Evolutionary conservation across 2,113 vertebrate genomes (phyloP).

Genomic region (Gasterosteus aculeatus): DNA sequence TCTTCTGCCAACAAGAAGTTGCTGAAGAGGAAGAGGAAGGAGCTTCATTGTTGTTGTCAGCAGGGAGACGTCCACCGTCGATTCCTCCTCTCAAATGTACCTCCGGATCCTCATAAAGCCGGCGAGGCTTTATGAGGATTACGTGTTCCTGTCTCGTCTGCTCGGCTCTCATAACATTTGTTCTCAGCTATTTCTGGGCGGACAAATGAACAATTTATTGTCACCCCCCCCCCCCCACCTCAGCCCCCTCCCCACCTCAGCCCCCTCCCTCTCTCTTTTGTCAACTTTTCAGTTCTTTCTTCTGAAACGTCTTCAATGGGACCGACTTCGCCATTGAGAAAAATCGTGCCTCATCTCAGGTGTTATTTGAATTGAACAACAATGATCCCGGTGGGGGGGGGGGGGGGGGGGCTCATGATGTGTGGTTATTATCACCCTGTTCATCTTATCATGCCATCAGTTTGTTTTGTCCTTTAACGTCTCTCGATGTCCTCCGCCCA

Average conservation of each 20-base stretch:
- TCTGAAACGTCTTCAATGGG: neutral
- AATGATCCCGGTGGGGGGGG: no score
- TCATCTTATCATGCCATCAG: neutral
- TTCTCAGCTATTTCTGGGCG: conserved; percentile 4
- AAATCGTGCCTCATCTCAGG: neutral
- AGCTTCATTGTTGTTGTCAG: conserved; percentile 7
- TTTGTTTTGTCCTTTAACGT: neutral
- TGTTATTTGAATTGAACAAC: neutral
- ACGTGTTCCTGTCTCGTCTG: conserved; percentile 51
- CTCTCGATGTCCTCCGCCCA: neutral
- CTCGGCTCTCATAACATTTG: conserved; percentile 30
- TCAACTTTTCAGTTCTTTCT: conserved; percentile 6
- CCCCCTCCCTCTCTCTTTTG: neutral
- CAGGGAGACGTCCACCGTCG: conserved; percentile 14
- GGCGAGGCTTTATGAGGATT: conserved; percentile 48
- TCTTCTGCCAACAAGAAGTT: neutral
- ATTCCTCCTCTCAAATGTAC: conserved; percentile 33
- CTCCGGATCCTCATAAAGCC: conserved; percentile 51
- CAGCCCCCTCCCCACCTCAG: neutral
- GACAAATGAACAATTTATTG: conserved; percentile 7
- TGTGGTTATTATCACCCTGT: neutral
- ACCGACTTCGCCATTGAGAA: neutral
- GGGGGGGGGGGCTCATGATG: no score
- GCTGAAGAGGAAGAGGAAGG: neutral
- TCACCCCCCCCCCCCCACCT: neutral